Evolutionary conservation across 2,797 vertebrate genomes (phyloP), one percentile per base, ranked within the genome.

Genomic region (Clarias fuscus): DNA sequence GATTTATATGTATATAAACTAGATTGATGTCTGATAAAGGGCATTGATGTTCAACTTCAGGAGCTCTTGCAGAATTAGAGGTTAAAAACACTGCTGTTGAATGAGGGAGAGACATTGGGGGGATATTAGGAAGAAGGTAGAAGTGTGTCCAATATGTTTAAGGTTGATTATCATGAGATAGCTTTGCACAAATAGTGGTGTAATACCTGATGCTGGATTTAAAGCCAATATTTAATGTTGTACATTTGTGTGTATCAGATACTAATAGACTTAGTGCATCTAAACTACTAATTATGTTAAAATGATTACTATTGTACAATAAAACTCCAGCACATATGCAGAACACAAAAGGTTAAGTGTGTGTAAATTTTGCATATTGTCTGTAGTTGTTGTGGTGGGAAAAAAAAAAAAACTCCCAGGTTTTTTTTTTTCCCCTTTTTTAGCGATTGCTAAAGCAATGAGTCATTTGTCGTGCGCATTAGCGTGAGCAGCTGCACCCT

Each of bases 401-500:
- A n/a, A 6, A 33, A 33, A 33, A 33, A 33, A 33, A 33, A 33
- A 33, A 1, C 6, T 43, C 58, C 11, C 58, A 14, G 27, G n/a
- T n/a, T n/a, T n/a, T n/a, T n/a, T 77, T 27, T 76, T 61, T 40
- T 17, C 0, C 10, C 4, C n/a, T 10, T 76, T 71, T 53, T 24
- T 11, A 43, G 58, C 30, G 43, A 1, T 27, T 13, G 22, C n/a
- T 37, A 67, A 87, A 78, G 78, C 6, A 17, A 3, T 58, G 59
- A 77, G 18, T n/a, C 37, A 84, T 85, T 56, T 81, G 18, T 73
- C 64, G 48, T 75, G 65, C 68, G 14, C 14, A 81, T 84, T 86
- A 13, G 27, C 27, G 20, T 79, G 62, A 85, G 79, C 81, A 88
- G 75, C 87, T 88, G 87, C 20, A 18, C 75, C 70, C 48, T 75